A percentile compares a stretch with the other conserved stretches of the same genome.
phyloP scores from a whole-genome alignment of 2,888 invertebrate genomes.

The Lissonota sp. region DNA sequence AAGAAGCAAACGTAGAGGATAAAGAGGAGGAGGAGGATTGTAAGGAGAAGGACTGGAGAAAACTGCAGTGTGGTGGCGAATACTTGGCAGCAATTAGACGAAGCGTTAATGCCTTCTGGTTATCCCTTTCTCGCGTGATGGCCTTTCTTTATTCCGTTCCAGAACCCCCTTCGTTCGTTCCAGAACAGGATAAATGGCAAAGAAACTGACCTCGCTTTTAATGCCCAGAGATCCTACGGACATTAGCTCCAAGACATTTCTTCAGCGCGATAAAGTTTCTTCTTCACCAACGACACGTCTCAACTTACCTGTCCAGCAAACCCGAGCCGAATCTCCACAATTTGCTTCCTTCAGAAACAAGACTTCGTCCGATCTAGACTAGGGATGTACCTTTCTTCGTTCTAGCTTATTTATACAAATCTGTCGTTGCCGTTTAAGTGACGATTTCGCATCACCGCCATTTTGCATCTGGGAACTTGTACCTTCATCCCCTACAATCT shows the following conservation, averaged over 20 bases:
- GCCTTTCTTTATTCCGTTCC: slow-evolving; percentile 19
- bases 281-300: slow-evolving; percentile 47
- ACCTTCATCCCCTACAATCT: slow-evolving; percentile 5
- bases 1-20: slow-evolving; percentile 22
- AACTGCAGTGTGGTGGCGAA: slow-evolving; percentile 70
- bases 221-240: slow-evolving; percentile 65
- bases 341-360: slow-evolving; percentile 20
- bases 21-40: slow-evolving; percentile 15
- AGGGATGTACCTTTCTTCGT: too few relatives aligned
- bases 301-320: not conserved
- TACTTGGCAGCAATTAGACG: slow-evolving; percentile 78
- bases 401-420: slow-evolving; percentile 26
- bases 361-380: not conserved
- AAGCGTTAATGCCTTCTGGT: slow-evolving; percentile 78
- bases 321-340: not conserved
- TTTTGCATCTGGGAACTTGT: not conserved
- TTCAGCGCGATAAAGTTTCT: slow-evolving; percentile 52
- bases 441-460: slow-evolving; percentile 3
- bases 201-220: slow-evolving; percentile 72
- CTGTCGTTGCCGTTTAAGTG: not conserved
- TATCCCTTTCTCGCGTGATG: slow-evolving; percentile 64
- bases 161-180: not conserved
- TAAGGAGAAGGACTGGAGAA: slow-evolving; percentile 18
- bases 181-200: slow-evolving; percentile 65
- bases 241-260: slow-evolving; percentile 46